Base-by-base conservation (phyloP, 1,140 invertebrate species). In the Drosophila sulfurigaster region DNA sequence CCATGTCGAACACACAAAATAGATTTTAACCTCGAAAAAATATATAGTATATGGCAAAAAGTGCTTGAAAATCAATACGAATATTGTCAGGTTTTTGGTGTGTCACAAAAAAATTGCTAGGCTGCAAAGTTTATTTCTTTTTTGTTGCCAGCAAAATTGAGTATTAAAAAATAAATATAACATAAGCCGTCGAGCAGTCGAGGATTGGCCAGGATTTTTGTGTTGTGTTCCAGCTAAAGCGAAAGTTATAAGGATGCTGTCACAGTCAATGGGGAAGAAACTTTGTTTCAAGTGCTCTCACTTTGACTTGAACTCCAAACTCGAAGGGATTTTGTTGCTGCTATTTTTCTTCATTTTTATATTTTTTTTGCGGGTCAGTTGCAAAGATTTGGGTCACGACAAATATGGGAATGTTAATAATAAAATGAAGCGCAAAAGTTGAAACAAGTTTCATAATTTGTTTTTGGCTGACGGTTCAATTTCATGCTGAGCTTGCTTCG, bases 391-490 rank as follows among this genome's bases (percentile, higher is more conserved):
- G 52, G 52, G 52, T 38, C 52, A 56, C 38, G 15, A 56, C 32
- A 38, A 56, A 56, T 38, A 56, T 56, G 52, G 13, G 32, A 56
- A 38, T 56, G 32, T 38, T 56, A 56, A 56, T 16, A 56, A 56
- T 6, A n/a, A 30, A 54, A 51, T 11, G 8, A 51, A 51, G 8
- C 4, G 7, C 15, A 20, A 56, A 20, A 16, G 30, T 56, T 56
- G 30, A 25, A 56, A 56, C n/a, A 16, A 38, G 32, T 25, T 13
- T 49, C 13, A 32, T 51, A 51, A 64, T 64, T 64, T 64, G 60
- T 64, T 64, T 51, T 64, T 51, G 16, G 13, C 16, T 28, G 15
- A 48, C 32, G 28, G 28, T 15, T 45, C 3, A 62, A 48, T 62
- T 60, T 60, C 15, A 15, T 60, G 57, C 45, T 5, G 20, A 49